Evolutionary conservation across 1,140 invertebrate species (phyloP).

Genomic region (Papilio helenus): DNA sequence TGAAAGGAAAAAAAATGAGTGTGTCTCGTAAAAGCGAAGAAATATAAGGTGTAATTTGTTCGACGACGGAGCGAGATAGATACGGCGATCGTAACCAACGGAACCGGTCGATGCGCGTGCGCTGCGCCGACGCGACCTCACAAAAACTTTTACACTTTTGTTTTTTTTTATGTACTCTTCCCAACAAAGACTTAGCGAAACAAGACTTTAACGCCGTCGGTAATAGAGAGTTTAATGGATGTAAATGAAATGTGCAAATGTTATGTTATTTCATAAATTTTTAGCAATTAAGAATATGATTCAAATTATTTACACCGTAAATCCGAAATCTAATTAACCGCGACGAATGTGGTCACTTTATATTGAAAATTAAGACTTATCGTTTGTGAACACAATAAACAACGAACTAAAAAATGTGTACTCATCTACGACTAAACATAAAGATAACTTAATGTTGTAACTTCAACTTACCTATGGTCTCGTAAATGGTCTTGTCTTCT

Average conservation of each 20-base stretch:
- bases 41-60: slow-evolving; percentile 81
- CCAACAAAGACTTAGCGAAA: slow-evolving; percentile 70
- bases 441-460: not conserved
- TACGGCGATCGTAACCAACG: slow-evolving; percentile 77
- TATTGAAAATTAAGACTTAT: slow-evolving; percentile 17
- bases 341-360: not conserved
- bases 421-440: not conserved
- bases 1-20: slow-evolving; percentile 62
- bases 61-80: slow-evolving; percentile 74
- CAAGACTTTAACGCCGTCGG: slow-evolving; percentile 66
- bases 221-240: slow-evolving; percentile 60
- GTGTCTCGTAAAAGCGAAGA: slow-evolving; percentile 79
- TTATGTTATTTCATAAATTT: slow-evolving; percentile 51
- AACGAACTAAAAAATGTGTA: not conserved
- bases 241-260: slow-evolving; percentile 61
- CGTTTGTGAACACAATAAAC: slow-evolving; percentile 35
- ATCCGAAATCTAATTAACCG: not conserved
- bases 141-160: slow-evolving; percentile 80
- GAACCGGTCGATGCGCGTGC: slow-evolving; percentile 80
- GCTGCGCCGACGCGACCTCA: slow-evolving; percentile 76
- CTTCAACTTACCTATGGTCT: slow-evolving; percentile 90
- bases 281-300: slow-evolving; percentile 17
- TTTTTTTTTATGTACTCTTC: slow-evolving; percentile 69
- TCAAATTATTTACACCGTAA: not conserved
- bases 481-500: slow-evolving; percentile 96